Conservation (phyloP, 2,888 invertebrate species). For the Lacanobia oleracea region DNA sequence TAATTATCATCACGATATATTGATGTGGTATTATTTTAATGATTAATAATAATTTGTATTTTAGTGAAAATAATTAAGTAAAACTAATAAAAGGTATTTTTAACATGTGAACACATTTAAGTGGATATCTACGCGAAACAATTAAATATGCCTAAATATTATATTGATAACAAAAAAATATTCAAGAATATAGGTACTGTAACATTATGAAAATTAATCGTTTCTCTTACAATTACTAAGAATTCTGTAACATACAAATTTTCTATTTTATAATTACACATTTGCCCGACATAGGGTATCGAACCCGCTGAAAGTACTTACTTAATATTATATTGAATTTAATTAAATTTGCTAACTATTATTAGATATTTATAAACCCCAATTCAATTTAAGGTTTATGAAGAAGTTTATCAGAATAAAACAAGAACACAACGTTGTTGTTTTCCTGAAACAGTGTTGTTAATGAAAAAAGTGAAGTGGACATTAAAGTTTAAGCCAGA, state of each 20-base stretch:
- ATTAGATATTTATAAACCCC: conserved; percentile 7
- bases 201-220: conserved; percentile 3
- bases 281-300: conserved; percentile 52
- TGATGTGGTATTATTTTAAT: conserved; percentile 61
- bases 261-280: conserved; percentile 48
- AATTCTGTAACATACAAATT: conserved; percentile 4
- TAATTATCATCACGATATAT: conserved; percentile 65
- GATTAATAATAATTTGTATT: conserved; percentile 33
- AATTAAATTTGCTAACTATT: conserved; percentile 51
- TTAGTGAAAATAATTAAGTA: conserved; percentile 6
- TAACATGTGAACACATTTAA: conserved; percentile 45
- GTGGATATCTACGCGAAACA: conserved; percentile 49
- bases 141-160: neutral
- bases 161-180: neutral
- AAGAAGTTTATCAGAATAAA: neutral
- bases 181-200: neutral
- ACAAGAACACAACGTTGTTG: no score
- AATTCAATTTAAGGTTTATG: neutral
- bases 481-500: no score
- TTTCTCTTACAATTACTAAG: neutral
- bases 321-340: neutral
- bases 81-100: conserved; percentile 4
- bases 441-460: no score
- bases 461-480: no score
- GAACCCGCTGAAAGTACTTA: conserved; percentile 20